Percentiles rank a stretch among this genome's conserved stretches.
phyloP scores from a whole-genome alignment of 2,113 vertebrate genomes.

The Forbesichthys papilliferus region DNA sequence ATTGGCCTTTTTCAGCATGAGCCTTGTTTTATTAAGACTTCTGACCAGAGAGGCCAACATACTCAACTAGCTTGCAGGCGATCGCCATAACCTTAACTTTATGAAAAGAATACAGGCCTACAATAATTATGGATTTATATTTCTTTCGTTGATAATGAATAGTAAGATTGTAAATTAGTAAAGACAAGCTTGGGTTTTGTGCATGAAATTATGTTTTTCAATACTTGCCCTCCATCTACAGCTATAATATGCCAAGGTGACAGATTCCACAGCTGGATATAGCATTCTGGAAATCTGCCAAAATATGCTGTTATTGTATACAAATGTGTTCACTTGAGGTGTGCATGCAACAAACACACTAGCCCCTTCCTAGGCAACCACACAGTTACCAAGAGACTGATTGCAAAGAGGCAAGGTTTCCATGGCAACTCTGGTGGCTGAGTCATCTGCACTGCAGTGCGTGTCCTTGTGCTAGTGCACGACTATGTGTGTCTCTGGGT shows the following conservation, averaged over 20 bases:
- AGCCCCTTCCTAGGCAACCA: constrained; percentile 54
- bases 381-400: constrained; percentile 69
- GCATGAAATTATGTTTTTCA: background rate
- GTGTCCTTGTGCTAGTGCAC: constrained; percentile 16
- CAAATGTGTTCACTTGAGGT: too few species aligned
- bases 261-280: background rate
- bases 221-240: background rate
- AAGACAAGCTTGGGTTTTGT: too few species aligned
- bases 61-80: too few species aligned
- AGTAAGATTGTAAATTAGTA: too few species aligned
- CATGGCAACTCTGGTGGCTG: constrained; percentile 64
- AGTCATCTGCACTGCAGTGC: constrained; percentile 66
- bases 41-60: too few species aligned
- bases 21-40: too few species aligned
- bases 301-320: background rate
- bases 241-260: too few species aligned
- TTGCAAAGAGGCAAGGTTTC: constrained; percentile 70
- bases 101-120: too few species aligned
- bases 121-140: too few species aligned
- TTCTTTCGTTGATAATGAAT: too few species aligned
- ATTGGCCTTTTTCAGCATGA: too few species aligned
- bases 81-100: too few species aligned
- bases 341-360: background rate
- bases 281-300: background rate
- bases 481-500: constrained; percentile 24